Percentiles rank a stretch among this genome's conserved stretches.
Evolutionary conservation across 2,797 vertebrate genomes (phyloP).

Genomic region (Acrossocheilus fasciatus): DNA sequence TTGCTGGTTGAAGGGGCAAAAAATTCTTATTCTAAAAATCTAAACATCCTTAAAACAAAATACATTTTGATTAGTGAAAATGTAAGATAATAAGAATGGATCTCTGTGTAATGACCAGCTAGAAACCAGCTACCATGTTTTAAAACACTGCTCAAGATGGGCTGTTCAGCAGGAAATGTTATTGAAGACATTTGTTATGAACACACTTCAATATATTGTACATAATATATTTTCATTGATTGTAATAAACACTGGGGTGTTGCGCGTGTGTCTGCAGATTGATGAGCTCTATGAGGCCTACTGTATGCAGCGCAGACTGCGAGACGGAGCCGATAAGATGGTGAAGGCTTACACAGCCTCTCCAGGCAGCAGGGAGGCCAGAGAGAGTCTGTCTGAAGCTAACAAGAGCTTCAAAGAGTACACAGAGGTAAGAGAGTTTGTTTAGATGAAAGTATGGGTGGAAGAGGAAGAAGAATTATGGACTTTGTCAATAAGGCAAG

Average conservation of each 20-base stretch:
- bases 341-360: constrained; percentile 91
- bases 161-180: constrained; percentile 4
- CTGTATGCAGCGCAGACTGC: constrained; percentile 91
- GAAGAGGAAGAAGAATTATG: background rate
- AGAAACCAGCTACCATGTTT: background rate
- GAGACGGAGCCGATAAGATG: constrained; percentile 95
- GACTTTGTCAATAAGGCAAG: background rate
- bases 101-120: background rate
- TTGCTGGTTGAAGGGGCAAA: background rate
- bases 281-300: constrained; percentile 96
- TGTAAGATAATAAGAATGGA: background rate
- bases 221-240: background rate
- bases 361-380: constrained; percentile 87
- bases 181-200: constrained; percentile 7
- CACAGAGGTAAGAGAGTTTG: constrained; percentile 84
- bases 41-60: background rate
- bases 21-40: background rate
- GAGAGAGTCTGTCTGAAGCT: constrained; percentile 91
- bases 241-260: background rate
- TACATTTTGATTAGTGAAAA: background rate
- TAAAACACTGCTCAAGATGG: background rate
- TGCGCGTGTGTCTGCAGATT: constrained; percentile 76
- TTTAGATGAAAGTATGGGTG: background rate
- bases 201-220: constrained; percentile 6
- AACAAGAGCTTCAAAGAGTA: constrained; percentile 94